Evolutionary conservation across 2,797 vertebrate genomes (phyloP).

Genomic region (Hoplostethus atlanticus): DNA sequence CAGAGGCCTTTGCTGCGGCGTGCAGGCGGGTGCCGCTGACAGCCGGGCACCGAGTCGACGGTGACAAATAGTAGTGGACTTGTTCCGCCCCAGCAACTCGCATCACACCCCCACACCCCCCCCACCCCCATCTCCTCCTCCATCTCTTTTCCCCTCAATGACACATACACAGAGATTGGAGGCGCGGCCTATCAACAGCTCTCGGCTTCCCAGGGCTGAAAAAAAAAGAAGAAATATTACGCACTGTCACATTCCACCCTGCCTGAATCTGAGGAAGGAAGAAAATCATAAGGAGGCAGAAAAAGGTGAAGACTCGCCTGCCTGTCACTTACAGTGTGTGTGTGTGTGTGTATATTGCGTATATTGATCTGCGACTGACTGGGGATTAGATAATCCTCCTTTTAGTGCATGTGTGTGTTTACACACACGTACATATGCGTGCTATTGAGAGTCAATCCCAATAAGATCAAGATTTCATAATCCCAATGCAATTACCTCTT

Average conservation of each 20-base stretch:
- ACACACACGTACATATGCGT: neutral
- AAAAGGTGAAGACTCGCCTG: neutral
- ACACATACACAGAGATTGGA: conserved; percentile 47
- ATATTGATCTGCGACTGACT: conserved; percentile 20
- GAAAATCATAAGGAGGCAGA: neutral
- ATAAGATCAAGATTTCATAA: conserved; percentile 16
- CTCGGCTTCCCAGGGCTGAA: conserved; percentile 30
- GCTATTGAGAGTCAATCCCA: conserved; percentile 4
- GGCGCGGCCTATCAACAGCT: conserved; percentile 51
- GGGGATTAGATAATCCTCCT: conserved; percentile 21
- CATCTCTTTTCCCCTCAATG: conserved; percentile 52
- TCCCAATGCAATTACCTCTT: conserved; percentile 33
- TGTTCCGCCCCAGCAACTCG: conserved; percentile 64
- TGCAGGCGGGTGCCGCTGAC: conserved; percentile 53
- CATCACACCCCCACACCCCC: conserved; percentile 14
- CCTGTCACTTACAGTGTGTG: neutral
- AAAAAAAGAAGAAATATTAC: conserved; percentile 35
- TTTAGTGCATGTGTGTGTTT: neutral
- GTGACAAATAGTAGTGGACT: conserved; percentile 78
- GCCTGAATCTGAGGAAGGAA: neutral
- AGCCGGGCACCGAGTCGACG: conserved; percentile 52
- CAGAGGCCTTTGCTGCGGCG: conserved; percentile 66
- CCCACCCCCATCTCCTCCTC: conserved; percentile 3
- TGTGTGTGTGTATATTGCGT: neutral
- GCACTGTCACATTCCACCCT: conserved; percentile 14